phyloP scores from a whole-genome alignment of 2,888 invertebrate species.

The Troides helena region DNA sequence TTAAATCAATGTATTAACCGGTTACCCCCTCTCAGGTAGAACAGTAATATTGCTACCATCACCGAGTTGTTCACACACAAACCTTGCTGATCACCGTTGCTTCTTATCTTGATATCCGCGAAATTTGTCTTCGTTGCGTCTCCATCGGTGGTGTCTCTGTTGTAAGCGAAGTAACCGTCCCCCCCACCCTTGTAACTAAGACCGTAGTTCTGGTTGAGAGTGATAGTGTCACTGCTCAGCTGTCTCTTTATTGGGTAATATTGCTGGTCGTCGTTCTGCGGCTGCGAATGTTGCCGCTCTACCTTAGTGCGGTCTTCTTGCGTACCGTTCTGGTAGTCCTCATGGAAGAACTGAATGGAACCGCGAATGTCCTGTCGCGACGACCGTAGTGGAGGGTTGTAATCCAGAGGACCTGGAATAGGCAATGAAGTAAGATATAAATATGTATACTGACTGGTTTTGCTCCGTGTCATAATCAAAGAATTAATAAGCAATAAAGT shows the following conservation, averaged over 20 bases:
- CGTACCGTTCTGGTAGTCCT: slow-evolving; percentile 70
- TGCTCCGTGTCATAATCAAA: not conserved
- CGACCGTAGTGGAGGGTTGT: slow-evolving; percentile 86
- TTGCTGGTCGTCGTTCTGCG: slow-evolving; percentile 45
- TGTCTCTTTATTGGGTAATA: slow-evolving; percentile 73
- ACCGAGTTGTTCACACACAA: slow-evolving; percentile 38
- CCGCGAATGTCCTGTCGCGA: slow-evolving; percentile 88
- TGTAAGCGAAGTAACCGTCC: slow-evolving; percentile 72
- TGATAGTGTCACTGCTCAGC: slow-evolving; percentile 80
- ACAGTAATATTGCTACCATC: slow-evolving; percentile 4
- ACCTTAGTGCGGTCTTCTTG: slow-evolving; percentile 62
- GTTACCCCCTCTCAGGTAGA: not conserved
- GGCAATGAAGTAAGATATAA: not conserved
- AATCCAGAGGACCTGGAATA: slow-evolving; percentile 76
- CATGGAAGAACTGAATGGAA: slow-evolving; percentile 85
- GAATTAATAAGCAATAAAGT: no score
- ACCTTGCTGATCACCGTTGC: slow-evolving; percentile 76
- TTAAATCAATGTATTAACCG: not conserved
- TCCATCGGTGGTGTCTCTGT: slow-evolving; percentile 81
- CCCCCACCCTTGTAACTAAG: slow-evolving; percentile 61
- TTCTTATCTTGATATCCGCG: slow-evolving; percentile 83
- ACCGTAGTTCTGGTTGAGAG: slow-evolving; percentile 58
- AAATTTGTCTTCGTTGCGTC: slow-evolving; percentile 83
- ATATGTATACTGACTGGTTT: not conserved
- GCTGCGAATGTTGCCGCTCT: slow-evolving; percentile 82